A percentile compares a stretch with the other conserved stretches of the same genome.
Evolutionary conservation across 2,888 invertebrate genomes (phyloP).

Genomic region (Microchrysa polita): DNA sequence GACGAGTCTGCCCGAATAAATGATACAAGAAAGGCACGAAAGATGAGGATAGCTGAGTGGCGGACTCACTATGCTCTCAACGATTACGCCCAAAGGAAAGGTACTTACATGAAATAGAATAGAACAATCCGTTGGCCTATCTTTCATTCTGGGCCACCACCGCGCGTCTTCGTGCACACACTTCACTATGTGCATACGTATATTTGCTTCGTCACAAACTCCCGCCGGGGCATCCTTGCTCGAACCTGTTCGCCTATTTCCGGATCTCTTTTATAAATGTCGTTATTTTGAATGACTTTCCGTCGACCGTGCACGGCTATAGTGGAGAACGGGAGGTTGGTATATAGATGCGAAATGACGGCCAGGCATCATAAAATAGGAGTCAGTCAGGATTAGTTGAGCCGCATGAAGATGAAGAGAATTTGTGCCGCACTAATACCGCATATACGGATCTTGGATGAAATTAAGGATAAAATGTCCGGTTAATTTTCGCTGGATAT

Average conservation of each 20-base stretch:
- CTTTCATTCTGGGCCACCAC: slow-evolving; percentile 38
- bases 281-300: slow-evolving; percentile 44
- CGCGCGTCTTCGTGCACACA: slow-evolving; percentile 7
- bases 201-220: neutral
- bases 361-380: slow-evolving; percentile 29
- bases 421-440: slow-evolving; percentile 16
- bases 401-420: slow-evolving; percentile 16
- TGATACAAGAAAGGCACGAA: neutral
- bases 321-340: neutral
- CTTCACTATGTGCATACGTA: neutral
- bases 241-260: neutral
- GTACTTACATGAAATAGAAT: slow-evolving; percentile 44
- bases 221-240: neutral
- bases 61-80: slow-evolving; percentile 32
- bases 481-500: slow-evolving; percentile 40
- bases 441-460: neutral
- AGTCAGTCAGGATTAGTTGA: slow-evolving; percentile 20
- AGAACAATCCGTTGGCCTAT: slow-evolving; percentile 44
- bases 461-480: slow-evolving; percentile 44
- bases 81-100: slow-evolving; percentile 44
- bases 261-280: slow-evolving; percentile 36
- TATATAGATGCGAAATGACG: slow-evolving; percentile 30
- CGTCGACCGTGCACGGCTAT: neutral
- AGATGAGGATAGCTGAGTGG: slow-evolving; percentile 17
- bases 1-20: neutral